Evolutionary conservation across 2,113 vertebrate genomes (phyloP).

Genomic region (Pterocles gutturalis): DNA sequence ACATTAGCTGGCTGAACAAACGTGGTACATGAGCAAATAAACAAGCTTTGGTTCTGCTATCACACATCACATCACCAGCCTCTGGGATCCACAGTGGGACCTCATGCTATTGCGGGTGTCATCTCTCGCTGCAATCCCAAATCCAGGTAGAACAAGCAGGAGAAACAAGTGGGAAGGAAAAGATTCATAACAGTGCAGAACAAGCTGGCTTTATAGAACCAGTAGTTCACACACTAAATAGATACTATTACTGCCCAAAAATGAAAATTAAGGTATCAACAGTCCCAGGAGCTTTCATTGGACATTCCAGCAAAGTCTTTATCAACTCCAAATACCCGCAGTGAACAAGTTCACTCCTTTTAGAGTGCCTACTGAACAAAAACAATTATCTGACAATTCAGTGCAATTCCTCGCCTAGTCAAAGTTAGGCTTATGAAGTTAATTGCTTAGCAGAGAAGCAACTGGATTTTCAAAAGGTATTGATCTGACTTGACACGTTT

Average conservation of each 20-base stretch:
- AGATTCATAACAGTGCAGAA: not conserved
- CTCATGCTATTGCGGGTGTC: not conserved
- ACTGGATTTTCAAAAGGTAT: not conserved
- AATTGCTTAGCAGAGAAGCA: not conserved
- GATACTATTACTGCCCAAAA: not conserved
- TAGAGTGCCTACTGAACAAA: not conserved
- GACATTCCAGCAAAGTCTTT: not conserved
- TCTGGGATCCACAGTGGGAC: not conserved
- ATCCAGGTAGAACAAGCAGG: not conserved
- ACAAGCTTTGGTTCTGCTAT: not conserved
- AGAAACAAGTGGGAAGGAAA: not conserved
- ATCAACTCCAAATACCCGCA: not conserved
- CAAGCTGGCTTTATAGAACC: not conserved
- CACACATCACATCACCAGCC: not conserved
- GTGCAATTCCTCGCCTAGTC: not conserved
- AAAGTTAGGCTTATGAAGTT: not conserved
- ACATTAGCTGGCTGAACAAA: not conserved
- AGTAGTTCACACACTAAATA: not conserved
- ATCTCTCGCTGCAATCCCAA: not conserved
- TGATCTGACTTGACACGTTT: not conserved
- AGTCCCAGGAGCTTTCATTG: not conserved
- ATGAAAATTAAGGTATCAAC: not conserved
- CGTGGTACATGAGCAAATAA: rapidly evolving
- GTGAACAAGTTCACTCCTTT: not conserved
- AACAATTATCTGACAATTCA: not conserved